Evolutionary conservation across 2,113 vertebrate species (phyloP).

Genomic region (Hymenochirus boettgeri): DNA sequence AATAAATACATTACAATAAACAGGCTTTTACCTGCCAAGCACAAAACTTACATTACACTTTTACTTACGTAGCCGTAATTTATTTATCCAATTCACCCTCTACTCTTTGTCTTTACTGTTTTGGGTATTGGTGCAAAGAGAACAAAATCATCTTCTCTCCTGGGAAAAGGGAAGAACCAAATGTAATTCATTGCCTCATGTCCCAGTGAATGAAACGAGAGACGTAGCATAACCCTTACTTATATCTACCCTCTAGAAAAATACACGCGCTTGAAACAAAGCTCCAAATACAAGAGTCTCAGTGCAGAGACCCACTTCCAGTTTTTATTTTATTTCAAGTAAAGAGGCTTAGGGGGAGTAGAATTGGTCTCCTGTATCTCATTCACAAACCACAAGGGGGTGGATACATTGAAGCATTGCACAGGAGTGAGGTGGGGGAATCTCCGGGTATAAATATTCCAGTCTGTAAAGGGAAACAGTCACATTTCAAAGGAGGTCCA

Average conservation of each 20-base stretch:
- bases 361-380: slow-evolving; percentile 21
- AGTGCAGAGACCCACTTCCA: not conserved
- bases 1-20: no score
- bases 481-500: slow-evolving; percentile 32
- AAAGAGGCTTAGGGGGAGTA: slow-evolving; percentile 1
- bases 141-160: not conserved
- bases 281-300: not conserved
- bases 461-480: not conserved
- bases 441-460: slow-evolving; percentile 32
- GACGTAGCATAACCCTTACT: not conserved
- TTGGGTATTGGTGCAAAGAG: slow-evolving; percentile 8
- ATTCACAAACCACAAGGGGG: slow-evolving; percentile 30
- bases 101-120: no score
- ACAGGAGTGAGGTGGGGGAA: slow-evolving; percentile 32
- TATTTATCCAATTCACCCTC: no score
- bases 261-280: not conserved
- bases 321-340: slow-evolving; percentile 7
- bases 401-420: slow-evolving; percentile 27
- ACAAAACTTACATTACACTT: no score
- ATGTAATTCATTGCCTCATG: slow-evolving; percentile 18
- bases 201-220: not conserved
- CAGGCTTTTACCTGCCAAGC: no score
- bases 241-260: not conserved
- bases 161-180: not conserved
- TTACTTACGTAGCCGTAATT: no score